phyloP scores from a whole-genome alignment of 1,140 invertebrate species.

The silkworm (Bombyx mori) region ASM3026992v2 NC_085129.1:16516001-16516500 shows the following conservation, averaged over 20 bases:
- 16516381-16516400: too few species aligned
- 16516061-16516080: conserved; percentile 16
- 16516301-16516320: too few species aligned
- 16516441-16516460: too few species aligned
- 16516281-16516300: too few species aligned
- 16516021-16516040: conserved; percentile 50
- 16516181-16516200: conserved; percentile 72
- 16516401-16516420: too few species aligned
- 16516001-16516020: conserved; percentile 32
- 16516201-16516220: conserved; percentile 68
- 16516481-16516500: too few species aligned
- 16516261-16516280: too few species aligned
- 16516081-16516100: conserved; percentile 16
- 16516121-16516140: conserved; percentile 70
- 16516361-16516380: too few species aligned
- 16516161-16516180: conserved; percentile 70
- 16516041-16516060: conserved; percentile 24
- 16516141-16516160: conserved; percentile 68
- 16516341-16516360: too few species aligned
- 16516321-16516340: too few species aligned
- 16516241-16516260: neutral
- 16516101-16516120: conserved; percentile 53
- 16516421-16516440: too few species aligned
- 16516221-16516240: conserved; percentile 70
- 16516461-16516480: too few species aligned